Evolutionary conservation across 2,888 invertebrate species (phyloP).

Genomic region (Tillus elongatus): DNA sequence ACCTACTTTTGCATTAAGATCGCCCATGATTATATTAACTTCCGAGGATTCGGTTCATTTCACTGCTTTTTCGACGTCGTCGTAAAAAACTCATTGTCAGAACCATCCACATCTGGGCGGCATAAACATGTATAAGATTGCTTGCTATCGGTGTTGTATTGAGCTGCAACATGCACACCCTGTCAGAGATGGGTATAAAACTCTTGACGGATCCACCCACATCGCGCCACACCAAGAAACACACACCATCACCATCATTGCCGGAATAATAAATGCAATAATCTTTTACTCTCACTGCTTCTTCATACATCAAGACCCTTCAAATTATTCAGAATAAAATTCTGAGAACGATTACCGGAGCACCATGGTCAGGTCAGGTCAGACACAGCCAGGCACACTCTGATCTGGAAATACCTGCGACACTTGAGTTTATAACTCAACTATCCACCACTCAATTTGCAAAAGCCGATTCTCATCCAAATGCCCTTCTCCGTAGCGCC

Average conservation of each 20-base stretch:
- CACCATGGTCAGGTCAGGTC: no score
- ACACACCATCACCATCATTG: conserved; percentile 2
- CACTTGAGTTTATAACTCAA: no score
- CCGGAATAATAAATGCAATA: no score
- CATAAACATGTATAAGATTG: conserved; percentile 1
- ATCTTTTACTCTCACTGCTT: conserved; percentile 1
- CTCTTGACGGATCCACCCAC: conserved; percentile 4
- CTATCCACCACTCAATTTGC: no score
- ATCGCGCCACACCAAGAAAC: conserved; percentile 3
- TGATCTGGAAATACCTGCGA: no score
- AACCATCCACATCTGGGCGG: no score
- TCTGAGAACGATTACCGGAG: no score
- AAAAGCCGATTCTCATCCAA: no score
- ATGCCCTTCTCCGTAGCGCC: no score
- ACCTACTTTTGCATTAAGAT: conserved; percentile 3
- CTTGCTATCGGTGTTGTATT: conserved; percentile 3
- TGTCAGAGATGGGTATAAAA: neutral
- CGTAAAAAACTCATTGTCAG: conserved; percentile 2
- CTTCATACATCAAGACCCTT: no score
- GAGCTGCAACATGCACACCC: conserved; percentile 2
- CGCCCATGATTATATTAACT: conserved; percentile 2
- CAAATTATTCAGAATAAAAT: no score
- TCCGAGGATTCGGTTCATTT: neutral
- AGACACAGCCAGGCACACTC: no score
- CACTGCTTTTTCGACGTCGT: neutral